phyloP scores from a whole-genome alignment of 2,113 vertebrate species.

The Pyrgilauda ruficollis region DNA sequence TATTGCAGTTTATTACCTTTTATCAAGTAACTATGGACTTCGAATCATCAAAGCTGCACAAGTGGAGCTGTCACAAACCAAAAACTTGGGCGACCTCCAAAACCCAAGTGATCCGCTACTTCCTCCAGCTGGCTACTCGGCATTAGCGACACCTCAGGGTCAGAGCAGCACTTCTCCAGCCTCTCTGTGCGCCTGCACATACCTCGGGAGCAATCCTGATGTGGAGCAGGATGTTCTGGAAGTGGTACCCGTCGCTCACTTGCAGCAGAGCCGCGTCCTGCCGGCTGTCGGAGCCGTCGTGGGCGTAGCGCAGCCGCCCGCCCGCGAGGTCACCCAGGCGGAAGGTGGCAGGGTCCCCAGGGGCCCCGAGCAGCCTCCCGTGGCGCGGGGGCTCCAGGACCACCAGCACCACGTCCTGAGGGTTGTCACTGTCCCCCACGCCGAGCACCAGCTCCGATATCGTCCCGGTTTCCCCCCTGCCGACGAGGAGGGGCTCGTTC shows the following conservation, averaged over 20 bases:
- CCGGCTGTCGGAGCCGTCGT: slow-evolving; percentile 76
- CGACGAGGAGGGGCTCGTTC: slow-evolving; percentile 76
- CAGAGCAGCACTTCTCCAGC: too few species aligned
- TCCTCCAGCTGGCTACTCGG: accelerated
- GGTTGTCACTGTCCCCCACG: slow-evolving; percentile 87
- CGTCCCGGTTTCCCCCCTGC: slow-evolving; percentile 62
- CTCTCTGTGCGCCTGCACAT: background rate
- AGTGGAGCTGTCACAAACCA: background rate
- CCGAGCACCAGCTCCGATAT: slow-evolving; percentile 80
- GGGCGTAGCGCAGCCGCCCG: slow-evolving; percentile 82
- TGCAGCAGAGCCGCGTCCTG: slow-evolving; percentile 82
- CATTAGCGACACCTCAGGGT: background rate
- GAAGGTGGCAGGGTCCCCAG: slow-evolving; percentile 57
- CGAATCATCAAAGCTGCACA: background rate
- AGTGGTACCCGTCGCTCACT: slow-evolving; percentile 86
- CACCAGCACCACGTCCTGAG: slow-evolving; percentile 81
- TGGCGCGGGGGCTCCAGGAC: slow-evolving; percentile 82
- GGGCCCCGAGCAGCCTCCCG: slow-evolving; percentile 74
- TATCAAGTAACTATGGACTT: background rate
- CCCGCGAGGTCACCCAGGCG: slow-evolving; percentile 77
- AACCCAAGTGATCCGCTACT: background rate
- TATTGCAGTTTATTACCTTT: background rate
- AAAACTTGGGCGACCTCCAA: background rate
- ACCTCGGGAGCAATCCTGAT: slow-evolving; percentile 81
- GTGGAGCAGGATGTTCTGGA: slow-evolving; percentile 84